Percentiles rank a stretch among this genome's conserved stretches.
Evolutionary conservation across 2,888 invertebrate genomes (phyloP).

Genomic region (Tetragnatha montana): DNA sequence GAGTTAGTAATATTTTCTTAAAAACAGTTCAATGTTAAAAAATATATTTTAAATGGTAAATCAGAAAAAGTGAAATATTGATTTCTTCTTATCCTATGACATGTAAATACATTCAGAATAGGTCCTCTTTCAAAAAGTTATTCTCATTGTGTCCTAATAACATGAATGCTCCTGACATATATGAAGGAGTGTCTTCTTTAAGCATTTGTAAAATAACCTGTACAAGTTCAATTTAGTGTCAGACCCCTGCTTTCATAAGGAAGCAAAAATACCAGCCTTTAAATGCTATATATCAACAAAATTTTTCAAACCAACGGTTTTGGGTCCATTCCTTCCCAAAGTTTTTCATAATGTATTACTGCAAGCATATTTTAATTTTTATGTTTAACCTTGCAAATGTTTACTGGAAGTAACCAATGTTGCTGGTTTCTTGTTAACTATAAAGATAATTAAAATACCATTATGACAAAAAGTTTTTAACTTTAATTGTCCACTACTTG

Average conservation of each 20-base stretch:
- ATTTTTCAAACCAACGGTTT: constrained; percentile 65
- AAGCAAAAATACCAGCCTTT: constrained; percentile 52
- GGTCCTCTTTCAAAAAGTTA: too few species aligned
- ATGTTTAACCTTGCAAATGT: constrained; percentile 58
- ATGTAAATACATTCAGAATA: too few species aligned
- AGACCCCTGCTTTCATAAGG: constrained; percentile 21
- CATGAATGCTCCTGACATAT: too few species aligned
- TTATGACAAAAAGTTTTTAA: constrained; percentile 12
- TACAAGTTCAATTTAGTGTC: constrained; percentile 10
- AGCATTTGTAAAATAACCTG: constrained; percentile 6
- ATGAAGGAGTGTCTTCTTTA: not conserved
- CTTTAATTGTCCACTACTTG: too few species aligned
- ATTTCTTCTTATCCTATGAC: too few species aligned
- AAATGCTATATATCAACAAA: constrained; percentile 54
- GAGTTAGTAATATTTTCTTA: too few species aligned
- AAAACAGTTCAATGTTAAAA: too few species aligned
- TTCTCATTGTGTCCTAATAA: too few species aligned
- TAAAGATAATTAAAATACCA: constrained; percentile 45
- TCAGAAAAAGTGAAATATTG: too few species aligned
- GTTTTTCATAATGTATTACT: constrained; percentile 53
- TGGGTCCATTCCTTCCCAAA: constrained; percentile 66
- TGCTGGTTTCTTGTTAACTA: constrained; percentile 53
- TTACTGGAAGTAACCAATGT: constrained; percentile 52
- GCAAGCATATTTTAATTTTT: constrained; percentile 58
- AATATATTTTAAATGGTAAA: too few species aligned